A percentile compares a stretch with the other conserved stretches of the same genome.
Evolutionary conservation across 2,888 invertebrate genomes (phyloP).

Genomic region (Troides oblongomaculatus): DNA sequence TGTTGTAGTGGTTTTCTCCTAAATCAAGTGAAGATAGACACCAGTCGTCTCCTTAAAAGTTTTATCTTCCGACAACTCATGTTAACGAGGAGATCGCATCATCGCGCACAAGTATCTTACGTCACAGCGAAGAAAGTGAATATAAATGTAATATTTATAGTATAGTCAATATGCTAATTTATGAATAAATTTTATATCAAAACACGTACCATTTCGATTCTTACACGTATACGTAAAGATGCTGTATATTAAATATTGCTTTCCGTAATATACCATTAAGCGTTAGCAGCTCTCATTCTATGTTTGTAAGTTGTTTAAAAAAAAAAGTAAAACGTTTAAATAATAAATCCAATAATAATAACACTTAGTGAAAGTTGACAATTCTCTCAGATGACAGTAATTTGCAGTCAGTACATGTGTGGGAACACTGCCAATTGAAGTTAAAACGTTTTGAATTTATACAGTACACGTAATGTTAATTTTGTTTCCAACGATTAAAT

Average conservation of each 20-base stretch:
- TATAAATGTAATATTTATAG: slow-evolving; percentile 51
- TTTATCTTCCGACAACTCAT: slow-evolving; percentile 54
- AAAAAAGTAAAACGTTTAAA: not conserved
- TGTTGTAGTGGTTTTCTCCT: not conserved
- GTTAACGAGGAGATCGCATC: slow-evolving; percentile 62
- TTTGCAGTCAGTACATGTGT: slow-evolving; percentile 27
- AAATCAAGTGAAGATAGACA: not conserved
- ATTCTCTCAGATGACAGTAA: slow-evolving; percentile 28
- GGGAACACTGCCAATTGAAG: slow-evolving; percentile 26
- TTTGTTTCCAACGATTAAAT: slow-evolving; percentile 12
- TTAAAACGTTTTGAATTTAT: slow-evolving; percentile 12
- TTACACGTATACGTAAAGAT: not conserved
- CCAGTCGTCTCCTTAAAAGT: slow-evolving; percentile 50
- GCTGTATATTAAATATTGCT: not conserved
- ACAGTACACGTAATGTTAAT: slow-evolving; percentile 22
- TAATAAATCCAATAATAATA: slow-evolving; percentile 2
- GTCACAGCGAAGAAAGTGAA: slow-evolving; percentile 68
- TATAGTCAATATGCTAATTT: slow-evolving; percentile 22
- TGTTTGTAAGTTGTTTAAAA: not conserved
- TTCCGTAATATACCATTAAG: not conserved
- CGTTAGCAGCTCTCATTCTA: not conserved
- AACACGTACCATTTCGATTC: slow-evolving; percentile 32
- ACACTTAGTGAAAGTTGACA: slow-evolving; percentile 30
- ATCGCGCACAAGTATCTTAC: slow-evolving; percentile 57
- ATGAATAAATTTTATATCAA: slow-evolving; percentile 38